Conservation (phyloP, 2,113 vertebrate species). For the Vicugna pacos region DNA sequence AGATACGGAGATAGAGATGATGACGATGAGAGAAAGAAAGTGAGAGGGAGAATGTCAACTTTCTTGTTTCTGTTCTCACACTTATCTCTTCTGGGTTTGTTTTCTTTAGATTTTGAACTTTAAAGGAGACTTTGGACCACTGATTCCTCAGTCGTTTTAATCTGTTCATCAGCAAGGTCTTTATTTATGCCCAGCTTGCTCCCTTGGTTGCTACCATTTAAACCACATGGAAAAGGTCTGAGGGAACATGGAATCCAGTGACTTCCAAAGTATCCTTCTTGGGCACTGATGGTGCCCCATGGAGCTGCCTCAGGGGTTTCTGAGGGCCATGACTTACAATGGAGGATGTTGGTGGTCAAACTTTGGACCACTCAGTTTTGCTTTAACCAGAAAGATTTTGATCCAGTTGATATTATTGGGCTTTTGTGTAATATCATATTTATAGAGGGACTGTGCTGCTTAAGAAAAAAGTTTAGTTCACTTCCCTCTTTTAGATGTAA, state of each 20-base stretch:
- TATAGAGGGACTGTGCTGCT: not conserved
- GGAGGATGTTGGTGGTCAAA: not conserved
- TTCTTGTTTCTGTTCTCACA: not conserved
- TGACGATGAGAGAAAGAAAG: not conserved
- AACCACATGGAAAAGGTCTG: not conserved
- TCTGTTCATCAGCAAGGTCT: not conserved
- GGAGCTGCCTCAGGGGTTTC: not conserved
- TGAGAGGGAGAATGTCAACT: not conserved
- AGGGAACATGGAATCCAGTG: not conserved
- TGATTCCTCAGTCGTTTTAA: not conserved
- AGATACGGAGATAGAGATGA: too few relatives aligned
- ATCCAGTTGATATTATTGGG: not conserved
- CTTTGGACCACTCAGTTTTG: not conserved
- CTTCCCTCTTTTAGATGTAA: not conserved
- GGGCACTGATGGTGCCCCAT: not conserved
- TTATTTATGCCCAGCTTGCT: not conserved
- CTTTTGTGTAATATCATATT: not conserved
- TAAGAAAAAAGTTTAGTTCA: not conserved
- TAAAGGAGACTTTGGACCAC: not conserved
- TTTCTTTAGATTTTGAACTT: constrained; percentile 23
- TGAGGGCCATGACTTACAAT: not conserved
- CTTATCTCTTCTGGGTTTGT: not conserved
- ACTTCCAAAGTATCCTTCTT: not conserved
- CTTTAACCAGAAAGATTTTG: constrained; percentile 45
- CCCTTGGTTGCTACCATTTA: not conserved